Evolutionary conservation across 1,140 invertebrate species (phyloP), one percentile per base, ranked within the genome.

Genomic region (Phymorhynchus buccinoides): DNA sequence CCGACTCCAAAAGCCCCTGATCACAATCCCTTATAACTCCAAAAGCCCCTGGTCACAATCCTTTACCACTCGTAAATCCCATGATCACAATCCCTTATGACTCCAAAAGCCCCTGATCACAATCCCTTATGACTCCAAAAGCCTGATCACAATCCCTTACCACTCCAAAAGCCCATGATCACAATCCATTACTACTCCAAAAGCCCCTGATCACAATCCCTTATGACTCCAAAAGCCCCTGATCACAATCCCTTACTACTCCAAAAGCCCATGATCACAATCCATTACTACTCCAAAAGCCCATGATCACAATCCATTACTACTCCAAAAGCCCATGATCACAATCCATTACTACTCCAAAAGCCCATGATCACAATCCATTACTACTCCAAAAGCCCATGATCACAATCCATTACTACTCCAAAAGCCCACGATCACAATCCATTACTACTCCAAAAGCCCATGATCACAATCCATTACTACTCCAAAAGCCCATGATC

Each of bases 21-120:
- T 9, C 48, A 52, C 48, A 52, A 52, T 52, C 48, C 48, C 48
- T 52, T 18, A n/a, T 52, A 9, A n/a, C 48, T 52, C 22, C 12
- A 52, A 52, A 52, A 52, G n/a, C n/a, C n/a, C n/a, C n/a, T n/a
- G n/a, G n/a, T n/a, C 48, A 52, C 48, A 14, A 84, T 84, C 48
- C 48, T 14, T 62, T 85, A 52, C 22, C 48, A 52, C 48, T 52
- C 68, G 3, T 22, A 73, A 18, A 73, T 16, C 68, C 30, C 68
- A 81, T 0, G 18, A 22, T 81, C 16, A 14, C 35, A 48, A 81
- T 56, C 35, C 32, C 48, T 81, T 81, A 81, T 27, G 18, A 48
- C 41, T 44, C 80, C 27, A 35, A 22, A 30, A 30, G 68, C 30
- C 37, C 30, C 16, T 73, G 68, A 18, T 35, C 30, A 37, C 68